Evolutionary conservation across 2,888 invertebrate species (phyloP).

Genomic region (Neoitamus cyanurus): DNA sequence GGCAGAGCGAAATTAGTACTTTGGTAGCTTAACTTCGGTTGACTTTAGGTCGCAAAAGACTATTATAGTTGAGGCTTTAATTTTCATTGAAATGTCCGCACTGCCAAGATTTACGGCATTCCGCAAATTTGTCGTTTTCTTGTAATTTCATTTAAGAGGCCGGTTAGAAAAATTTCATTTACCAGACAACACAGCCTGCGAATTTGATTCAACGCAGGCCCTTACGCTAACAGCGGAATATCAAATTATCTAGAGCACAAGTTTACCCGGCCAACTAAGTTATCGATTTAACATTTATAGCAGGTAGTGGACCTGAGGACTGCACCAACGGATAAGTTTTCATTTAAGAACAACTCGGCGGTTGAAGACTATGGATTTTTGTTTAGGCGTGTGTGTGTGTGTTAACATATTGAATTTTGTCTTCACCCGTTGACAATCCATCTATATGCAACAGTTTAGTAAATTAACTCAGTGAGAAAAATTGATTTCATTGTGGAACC

Average conservation of each 20-base stretch:
- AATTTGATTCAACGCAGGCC: neutral
- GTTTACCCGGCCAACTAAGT: neutral
- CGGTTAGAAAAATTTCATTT: neutral
- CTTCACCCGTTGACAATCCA: neutral
- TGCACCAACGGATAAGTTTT: neutral
- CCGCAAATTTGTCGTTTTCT: neutral
- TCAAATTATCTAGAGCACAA: neutral
- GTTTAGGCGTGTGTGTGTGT: neutral
- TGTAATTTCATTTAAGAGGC: neutral
- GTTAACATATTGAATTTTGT: neutral
- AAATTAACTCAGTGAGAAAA: neutral
- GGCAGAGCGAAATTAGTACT: too few species aligned
- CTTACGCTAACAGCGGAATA: neutral
- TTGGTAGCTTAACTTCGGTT: too few species aligned
- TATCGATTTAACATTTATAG: neutral
- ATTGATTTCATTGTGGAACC: neutral
- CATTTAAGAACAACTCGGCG: neutral
- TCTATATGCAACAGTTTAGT: neutral
- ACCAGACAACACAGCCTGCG: neutral
- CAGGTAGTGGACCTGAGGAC: neutral
- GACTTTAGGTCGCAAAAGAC: too few species aligned
- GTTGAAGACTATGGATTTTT: neutral
- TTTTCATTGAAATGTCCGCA: neutral
- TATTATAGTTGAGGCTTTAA: too few species aligned
- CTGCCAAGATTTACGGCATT: neutral